phyloP scores from a whole-genome alignment of 2,113 vertebrate genomes.

The Hippocampus barbouri region DNA sequence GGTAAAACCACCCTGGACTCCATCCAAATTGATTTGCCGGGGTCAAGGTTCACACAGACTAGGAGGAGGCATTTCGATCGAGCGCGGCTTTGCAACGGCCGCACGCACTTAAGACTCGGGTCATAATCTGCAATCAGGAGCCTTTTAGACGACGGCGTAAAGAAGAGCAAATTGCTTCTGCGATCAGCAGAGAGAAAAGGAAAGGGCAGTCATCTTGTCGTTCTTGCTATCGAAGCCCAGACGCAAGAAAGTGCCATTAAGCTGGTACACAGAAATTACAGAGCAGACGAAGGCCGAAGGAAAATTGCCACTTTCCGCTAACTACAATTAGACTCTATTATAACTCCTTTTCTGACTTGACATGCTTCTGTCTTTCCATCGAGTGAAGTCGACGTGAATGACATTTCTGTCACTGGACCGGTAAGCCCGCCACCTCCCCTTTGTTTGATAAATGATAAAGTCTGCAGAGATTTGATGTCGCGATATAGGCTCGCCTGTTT shows the following conservation, averaged over 20 bases:
- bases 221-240: constrained; percentile 16
- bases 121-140: constrained; percentile 20
- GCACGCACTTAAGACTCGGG: constrained; percentile 11
- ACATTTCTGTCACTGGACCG: constrained; percentile 10
- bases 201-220: neutral
- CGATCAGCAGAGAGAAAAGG: constrained; percentile 40
- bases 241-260: constrained; percentile 46
- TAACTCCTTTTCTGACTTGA: constrained; percentile 18
- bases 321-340: constrained; percentile 40
- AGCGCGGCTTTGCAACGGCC: neutral
- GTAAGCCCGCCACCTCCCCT: constrained; percentile 4
- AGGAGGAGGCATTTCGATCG: constrained; percentile 4
- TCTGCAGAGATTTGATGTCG: constrained; percentile 34
- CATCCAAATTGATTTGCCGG: neutral
- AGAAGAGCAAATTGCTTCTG: constrained; percentile 42
- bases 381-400: neutral
- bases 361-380: constrained; percentile 2
- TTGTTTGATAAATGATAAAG: constrained; percentile 35
- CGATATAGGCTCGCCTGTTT: constrained; percentile 33
- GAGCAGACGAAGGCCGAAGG: constrained; percentile 28
- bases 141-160: constrained; percentile 26
- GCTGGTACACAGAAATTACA: constrained; percentile 64
- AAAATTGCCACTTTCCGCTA: constrained; percentile 46
- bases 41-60: constrained; percentile 1
- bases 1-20: neutral